Base-by-base conservation (phyloP, 2,888 invertebrate genomes). In the Tetragonisca angustula region DNA sequence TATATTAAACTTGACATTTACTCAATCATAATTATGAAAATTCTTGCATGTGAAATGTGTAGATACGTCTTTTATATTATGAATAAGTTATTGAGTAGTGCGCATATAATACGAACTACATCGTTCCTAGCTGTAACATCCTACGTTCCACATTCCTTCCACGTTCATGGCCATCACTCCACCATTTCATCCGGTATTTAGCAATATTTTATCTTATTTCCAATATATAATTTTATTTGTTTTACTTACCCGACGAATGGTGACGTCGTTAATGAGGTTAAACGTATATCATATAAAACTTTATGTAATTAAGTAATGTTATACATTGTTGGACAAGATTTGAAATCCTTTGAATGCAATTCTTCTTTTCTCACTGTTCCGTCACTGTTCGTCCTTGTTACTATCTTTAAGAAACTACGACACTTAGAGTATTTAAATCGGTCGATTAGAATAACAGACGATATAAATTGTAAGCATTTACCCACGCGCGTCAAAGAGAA, bases 331-430 rank as follows among this genome's bases (percentile, higher is more conserved):
- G 21, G 21, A 52, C 52, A 52, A 19, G 5, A 21, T 52, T 4
- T 56, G 13, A n/a, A n/a, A 17, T 70, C 11, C 17, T 36, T 17
- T 9, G n/a, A 4, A 17, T 19, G 11, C 21, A 36, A 1, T n/a
- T n/a, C 2, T 5, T 36, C 2, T 5, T 36, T 56, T n/a, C 36
- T 70, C 36, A 9, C 19, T 36, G 27, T 19, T 15, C 27, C 24
- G 13, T 43, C 49, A 49, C 43, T 27, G 15, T n/a, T 27, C 17
- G 67, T 67, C 75, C 56, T 61, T 61, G 61, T 36, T 62, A 69
- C 61, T 52, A 19, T 52, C 62, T 62, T 61, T 4, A 17, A 15
- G 6, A 11, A 36, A 74, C 9, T 43, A 43, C n/a, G n/a, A 74
- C 24, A 43, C 56, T 65, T 74, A 24, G 56, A 2, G 36, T n/a